Conservation (phyloP, 1,140 invertebrate species). For the Nephotettix cincticeps region DNA sequence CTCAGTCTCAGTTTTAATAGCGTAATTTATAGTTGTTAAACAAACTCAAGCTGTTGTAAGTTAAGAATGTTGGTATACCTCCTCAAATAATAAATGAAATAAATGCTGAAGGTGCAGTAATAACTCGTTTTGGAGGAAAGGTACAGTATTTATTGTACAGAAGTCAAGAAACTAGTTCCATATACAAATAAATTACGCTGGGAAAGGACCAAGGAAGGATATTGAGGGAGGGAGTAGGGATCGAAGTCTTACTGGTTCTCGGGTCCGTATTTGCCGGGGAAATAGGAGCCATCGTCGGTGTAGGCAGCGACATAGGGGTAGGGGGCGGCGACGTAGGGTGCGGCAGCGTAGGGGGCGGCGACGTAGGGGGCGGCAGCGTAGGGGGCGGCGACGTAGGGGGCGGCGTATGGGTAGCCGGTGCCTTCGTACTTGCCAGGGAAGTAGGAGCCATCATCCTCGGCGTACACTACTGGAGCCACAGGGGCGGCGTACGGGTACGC, state of each 20-base stretch:
- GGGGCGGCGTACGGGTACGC: background rate
- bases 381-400: slow-evolving; percentile 30
- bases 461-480: background rate
- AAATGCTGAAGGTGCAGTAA: no score
- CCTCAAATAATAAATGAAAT: no score
- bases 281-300: slow-evolving; percentile 39
- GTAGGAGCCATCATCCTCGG: slow-evolving; percentile 36
- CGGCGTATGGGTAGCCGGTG: slow-evolving; percentile 23
- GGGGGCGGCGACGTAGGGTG: slow-evolving; percentile 12
- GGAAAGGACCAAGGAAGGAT: background rate
- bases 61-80: no score
- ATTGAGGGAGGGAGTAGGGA: background rate
- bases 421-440: slow-evolving; percentile 36
- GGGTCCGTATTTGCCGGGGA: slow-evolving; percentile 40
- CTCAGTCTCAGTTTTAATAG: no score
- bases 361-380: slow-evolving; percentile 9
- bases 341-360: slow-evolving; percentile 7
- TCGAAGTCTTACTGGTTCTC: slow-evolving; percentile 2
- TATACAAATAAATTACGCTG: slow-evolving; percentile 1
- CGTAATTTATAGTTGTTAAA: no score
- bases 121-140: background rate
- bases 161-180: background rate
- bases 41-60: no score
- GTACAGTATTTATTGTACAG: slow-evolving; percentile 9
- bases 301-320: background rate